A percentile compares a stretch with the other conserved stretches of the same genome.
phyloP scores from a whole-genome alignment of 2,113 vertebrate genomes.

The Condylura cristata region DNA sequence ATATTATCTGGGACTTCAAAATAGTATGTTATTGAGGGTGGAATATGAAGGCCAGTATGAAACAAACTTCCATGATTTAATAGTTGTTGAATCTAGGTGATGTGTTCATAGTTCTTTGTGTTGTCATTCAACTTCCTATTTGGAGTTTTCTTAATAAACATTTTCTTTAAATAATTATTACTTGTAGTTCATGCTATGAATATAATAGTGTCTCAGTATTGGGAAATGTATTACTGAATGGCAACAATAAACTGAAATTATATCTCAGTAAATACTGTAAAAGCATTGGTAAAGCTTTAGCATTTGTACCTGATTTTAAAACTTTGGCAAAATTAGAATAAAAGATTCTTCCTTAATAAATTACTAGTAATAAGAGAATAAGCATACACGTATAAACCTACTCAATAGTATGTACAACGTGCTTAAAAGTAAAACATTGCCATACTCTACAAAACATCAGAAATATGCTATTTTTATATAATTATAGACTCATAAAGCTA shows the following conservation, averaged over 20 bases:
- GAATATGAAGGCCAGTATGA: not conserved
- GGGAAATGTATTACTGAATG: not conserved
- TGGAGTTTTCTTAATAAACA: not conserved
- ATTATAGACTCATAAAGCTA: not conserved
- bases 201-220: not conserved
- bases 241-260: not conserved
- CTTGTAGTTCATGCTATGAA: not conserved
- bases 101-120: not conserved
- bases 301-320: not conserved
- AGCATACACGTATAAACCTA: not conserved
- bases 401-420: not conserved
- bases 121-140: not conserved
- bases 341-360: not conserved
- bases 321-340: not conserved
- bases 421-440: not conserved
- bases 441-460: not conserved
- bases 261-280: not conserved
- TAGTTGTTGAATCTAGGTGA: not conserved
- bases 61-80: not conserved
- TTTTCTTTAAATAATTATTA: not conserved
- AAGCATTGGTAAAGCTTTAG: not conserved
- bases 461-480: not conserved
- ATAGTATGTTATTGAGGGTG: not conserved
- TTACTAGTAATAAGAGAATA: not conserved
- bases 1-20: not conserved